Evolutionary conservation across 2,888 invertebrate species (phyloP), one percentile per base, ranked within the genome.

Genomic region (Bhutanitis thaidina): DNA sequence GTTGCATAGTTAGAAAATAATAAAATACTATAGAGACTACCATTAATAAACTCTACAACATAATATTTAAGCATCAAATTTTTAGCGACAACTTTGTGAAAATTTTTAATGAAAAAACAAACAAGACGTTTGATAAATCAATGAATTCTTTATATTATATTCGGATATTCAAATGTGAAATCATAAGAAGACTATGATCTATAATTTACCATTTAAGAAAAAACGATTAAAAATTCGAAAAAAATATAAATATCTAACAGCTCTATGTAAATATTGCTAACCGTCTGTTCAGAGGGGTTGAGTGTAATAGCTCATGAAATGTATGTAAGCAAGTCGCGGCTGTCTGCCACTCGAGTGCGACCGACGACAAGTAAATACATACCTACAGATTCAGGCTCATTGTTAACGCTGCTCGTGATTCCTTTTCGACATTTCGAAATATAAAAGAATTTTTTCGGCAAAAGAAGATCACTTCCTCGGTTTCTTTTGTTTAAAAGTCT

Each of bases 231-330:
- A 20, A 20, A 20, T 5, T 3, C 8, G 27, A 5, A 27, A 27
- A 27, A 27, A 3, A 20, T n/a, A 20, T 20, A 20, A 20, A 20
- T 27, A 8, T 27, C 7, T 49, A 55, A 58, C 74, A 65, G 49
- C 81, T 77, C 76, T 64, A 49, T 69, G 51, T 53, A 59, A 51
- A 64, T 69, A 53, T 51, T 44, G 13, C 53, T 57, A 56, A 54
- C 64, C 62, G 65, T 66, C 63, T 59, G 57, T 58, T 54, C 56
- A 35, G 64, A 67, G 75, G 84, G 84, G 83, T 76, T 70, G 80
- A 66, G 81, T 80, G 83, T 85, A 89, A 89, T 87, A 82, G 81
- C 87, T 83, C 88, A 86, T 89, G 88, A 89, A 89, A 89, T 88
- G 78, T 88, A 87, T 86, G 87, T 86, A 88, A 87, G 81, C 78